Percentiles rank a stretch among this genome's conserved stretches.
Evolutionary conservation across 2,113 vertebrate species (phyloP).

Genomic region (Lepisosteus osseus): DNA sequence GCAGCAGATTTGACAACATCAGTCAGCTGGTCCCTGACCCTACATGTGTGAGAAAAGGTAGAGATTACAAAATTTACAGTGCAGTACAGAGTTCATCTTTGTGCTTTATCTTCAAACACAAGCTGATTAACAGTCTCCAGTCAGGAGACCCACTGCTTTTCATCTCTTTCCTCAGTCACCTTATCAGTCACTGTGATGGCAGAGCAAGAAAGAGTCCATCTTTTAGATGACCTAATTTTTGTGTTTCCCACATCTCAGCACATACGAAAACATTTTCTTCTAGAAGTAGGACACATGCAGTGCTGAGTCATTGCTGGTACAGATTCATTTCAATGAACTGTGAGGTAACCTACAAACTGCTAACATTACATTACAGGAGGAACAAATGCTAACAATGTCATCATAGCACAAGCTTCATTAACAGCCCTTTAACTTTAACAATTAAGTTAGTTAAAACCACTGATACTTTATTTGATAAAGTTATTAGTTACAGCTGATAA

Average conservation of each 20-base stretch:
- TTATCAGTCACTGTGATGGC: constrained; percentile 10
- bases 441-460: too few relatives aligned
- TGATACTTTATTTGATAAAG: too few relatives aligned
- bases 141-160: neutral
- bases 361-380: neutral
- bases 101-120: neutral
- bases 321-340: neutral
- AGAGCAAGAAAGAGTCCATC: neutral
- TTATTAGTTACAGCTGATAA: too few relatives aligned
- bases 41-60: constrained; percentile 39
- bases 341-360: neutral
- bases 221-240: neutral
- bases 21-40: constrained; percentile 87
- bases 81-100: neutral
- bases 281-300: neutral
- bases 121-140: neutral
- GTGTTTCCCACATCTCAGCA: neutral
- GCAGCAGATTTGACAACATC: constrained; percentile 82
- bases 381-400: too few relatives aligned
- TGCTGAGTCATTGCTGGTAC: neutral
- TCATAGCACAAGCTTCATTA: too few relatives aligned
- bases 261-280: constrained; percentile 2
- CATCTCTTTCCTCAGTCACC: neutral
- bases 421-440: too few relatives aligned
- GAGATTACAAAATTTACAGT: constrained; percentile 2